Conservation (phyloP, 1,140 invertebrate genomes). For the Hirudo medicinalis region DNA sequence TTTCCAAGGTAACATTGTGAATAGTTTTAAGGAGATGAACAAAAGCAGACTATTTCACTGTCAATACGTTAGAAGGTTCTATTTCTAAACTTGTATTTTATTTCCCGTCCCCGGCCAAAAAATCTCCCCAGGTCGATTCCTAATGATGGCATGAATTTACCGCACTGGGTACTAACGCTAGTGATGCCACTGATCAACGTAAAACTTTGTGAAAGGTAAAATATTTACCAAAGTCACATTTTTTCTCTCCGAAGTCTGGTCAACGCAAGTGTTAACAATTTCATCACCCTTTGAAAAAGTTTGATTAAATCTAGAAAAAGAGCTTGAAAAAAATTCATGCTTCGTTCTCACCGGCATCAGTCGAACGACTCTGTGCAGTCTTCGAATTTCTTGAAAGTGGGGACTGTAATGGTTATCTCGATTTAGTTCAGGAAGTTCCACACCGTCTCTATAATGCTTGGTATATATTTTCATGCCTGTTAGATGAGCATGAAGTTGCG, state of each 20-base stretch:
- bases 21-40: too few species aligned
- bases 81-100: too few species aligned
- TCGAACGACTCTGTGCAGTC: constrained; percentile 59
- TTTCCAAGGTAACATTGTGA: too few species aligned
- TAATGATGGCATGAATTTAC: too few species aligned
- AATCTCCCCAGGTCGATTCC: too few species aligned
- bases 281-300: constrained; percentile 64
- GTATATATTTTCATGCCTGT: constrained; percentile 73
- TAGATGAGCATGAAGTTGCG: constrained; percentile 90
- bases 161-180: too few species aligned
- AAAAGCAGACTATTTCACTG: too few species aligned
- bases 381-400: constrained; percentile 92
- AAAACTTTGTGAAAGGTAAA: too few species aligned
- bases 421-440: constrained; percentile 67
- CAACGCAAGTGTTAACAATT: constrained; percentile 76
- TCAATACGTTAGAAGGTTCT: too few species aligned
- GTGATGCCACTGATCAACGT: too few species aligned
- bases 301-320: background rate
- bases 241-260: constrained; percentile 57
- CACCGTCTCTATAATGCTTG: constrained; percentile 62
- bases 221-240: constrained; percentile 65
- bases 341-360: constrained; percentile 62
- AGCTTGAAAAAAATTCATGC: background rate
- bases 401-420: constrained; percentile 89
- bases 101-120: too few species aligned